phyloP scores from a whole-genome alignment of 2,113 vertebrate species.

The Todiramphus chloris region DNA sequence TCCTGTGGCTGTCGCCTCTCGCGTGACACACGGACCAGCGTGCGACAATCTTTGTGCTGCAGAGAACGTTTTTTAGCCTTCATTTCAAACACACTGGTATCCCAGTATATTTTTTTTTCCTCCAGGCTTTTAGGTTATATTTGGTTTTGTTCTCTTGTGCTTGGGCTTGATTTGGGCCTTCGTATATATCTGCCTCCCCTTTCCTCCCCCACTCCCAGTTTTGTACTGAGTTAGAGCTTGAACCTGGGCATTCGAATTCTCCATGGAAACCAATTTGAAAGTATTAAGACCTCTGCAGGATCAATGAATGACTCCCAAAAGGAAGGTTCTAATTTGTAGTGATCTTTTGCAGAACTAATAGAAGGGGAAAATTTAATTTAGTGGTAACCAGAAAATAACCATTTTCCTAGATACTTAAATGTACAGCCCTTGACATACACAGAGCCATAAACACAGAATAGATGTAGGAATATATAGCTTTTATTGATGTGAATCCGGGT shows the following conservation, averaged over 20 bases:
- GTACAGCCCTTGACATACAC: background rate
- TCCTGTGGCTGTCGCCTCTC: background rate
- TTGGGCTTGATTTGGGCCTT: background rate
- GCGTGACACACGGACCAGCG: background rate
- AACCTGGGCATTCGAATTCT: conserved; percentile 4
- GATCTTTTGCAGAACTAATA: conserved; percentile 46
- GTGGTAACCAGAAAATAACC: conserved; percentile 1
- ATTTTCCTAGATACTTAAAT: background rate
- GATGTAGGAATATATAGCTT: background rate
- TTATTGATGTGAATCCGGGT: background rate
- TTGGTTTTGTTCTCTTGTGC: background rate
- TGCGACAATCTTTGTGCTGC: background rate
- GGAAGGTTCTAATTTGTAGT: background rate
- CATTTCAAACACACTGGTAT: background rate
- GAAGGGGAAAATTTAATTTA: conserved; percentile 33
- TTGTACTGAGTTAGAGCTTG: background rate
- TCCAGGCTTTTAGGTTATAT: background rate
- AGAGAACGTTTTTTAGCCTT: background rate
- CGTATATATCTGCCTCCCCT: background rate
- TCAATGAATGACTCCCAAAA: conserved; percentile 29
- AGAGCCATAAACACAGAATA: background rate
- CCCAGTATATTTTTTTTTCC: background rate
- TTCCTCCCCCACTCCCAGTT: background rate
- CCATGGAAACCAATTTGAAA: conserved; percentile 39
- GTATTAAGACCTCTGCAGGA: background rate